Conservation (phyloP, 2,797 vertebrate species). For the Coracias cyanogaster region DNA sequence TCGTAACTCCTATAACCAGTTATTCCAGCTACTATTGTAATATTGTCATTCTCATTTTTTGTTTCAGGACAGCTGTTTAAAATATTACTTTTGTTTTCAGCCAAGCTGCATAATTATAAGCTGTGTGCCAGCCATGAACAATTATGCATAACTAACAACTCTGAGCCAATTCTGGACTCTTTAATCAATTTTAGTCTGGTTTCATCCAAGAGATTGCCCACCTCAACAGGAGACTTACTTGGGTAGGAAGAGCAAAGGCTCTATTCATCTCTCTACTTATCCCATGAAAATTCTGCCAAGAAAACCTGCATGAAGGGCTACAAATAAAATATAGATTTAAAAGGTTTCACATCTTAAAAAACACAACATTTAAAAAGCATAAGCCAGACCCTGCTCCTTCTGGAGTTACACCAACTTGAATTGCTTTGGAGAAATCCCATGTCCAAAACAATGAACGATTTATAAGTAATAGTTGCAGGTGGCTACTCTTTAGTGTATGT, state of each 20-base stretch:
- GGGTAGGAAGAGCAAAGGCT: background rate
- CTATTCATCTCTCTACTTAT: background rate
- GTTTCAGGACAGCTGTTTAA: constrained; percentile 47
- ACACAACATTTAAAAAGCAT: background rate
- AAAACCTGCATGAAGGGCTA: constrained; percentile 1
- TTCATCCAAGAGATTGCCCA: background rate
- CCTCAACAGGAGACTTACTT: background rate
- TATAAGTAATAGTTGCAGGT: background rate
- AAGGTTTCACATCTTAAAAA: background rate
- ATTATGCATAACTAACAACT: constrained; percentile 8
- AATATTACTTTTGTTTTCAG: constrained; percentile 63
- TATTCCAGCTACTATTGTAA: constrained; percentile 53
- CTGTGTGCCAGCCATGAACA: background rate
- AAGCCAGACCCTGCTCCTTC: background rate
- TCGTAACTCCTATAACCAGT: constrained; percentile 49
- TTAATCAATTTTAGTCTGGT: constrained; percentile 51
- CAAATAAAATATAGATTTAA: background rate
- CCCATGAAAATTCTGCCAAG: background rate
- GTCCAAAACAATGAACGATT: background rate
- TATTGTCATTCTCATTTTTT: constrained; percentile 60
- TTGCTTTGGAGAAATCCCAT: background rate
- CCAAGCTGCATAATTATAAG: constrained; percentile 49
- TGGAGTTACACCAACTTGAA: background rate
- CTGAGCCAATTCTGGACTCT: constrained; percentile 37
- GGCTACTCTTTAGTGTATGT: background rate